Evolutionary conservation across 2,113 vertebrate species (phyloP), one percentile per base, ranked within the genome.

Genomic region (Plecotus auritus): DNA sequence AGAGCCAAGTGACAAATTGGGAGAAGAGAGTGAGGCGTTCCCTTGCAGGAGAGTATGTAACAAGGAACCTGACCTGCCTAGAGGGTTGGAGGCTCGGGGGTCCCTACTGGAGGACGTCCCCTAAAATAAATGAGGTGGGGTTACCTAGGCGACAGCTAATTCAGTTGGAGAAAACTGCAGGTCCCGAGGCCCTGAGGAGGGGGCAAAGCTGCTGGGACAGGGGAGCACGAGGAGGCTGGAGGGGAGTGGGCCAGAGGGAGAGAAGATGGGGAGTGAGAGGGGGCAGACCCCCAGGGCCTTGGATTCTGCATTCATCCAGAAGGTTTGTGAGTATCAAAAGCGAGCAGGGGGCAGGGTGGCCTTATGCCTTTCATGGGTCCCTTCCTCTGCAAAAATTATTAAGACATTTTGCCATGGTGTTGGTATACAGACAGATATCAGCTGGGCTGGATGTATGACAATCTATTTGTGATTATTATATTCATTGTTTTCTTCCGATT

Each of bases 401-500:
- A 35, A 37, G 22, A 3, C 26, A 11, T 56, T 69, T 90, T 7
- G 9, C 6, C 28, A 13, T 1, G 18, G 49, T 6, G 1, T 18
- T 0, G 37, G 28, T 9, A 26, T 1, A 4, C 28, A 35, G 28
- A n/a, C 64, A 1, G 49, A 3, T 9, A 20, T 1, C 22, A 12
- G 32, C 61, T 37, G 16, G 47, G 22, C 30, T 70, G 30, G 30
- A 4, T 35, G 66, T 13, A 12, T 20, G 37, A n/a, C 12, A 49
- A 12, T 18, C 8, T 12, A 26, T 7, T 67, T 17, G 9, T 30
- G 73, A 37, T 49, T 13, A 10, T 67, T 8, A 28, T 16, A 22
- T 0, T 54, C 74, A 54, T 9, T 7, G 74, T 69, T 88, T 40
- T 30, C 45, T 77, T 49, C 72, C 8, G 26, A 76, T n/a, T 64